These are phyloP conservation scores for Coendou prehensilis DNA, from an alignment of 2,797 vertebrate species.

Conservation along the genomic window DNA sequence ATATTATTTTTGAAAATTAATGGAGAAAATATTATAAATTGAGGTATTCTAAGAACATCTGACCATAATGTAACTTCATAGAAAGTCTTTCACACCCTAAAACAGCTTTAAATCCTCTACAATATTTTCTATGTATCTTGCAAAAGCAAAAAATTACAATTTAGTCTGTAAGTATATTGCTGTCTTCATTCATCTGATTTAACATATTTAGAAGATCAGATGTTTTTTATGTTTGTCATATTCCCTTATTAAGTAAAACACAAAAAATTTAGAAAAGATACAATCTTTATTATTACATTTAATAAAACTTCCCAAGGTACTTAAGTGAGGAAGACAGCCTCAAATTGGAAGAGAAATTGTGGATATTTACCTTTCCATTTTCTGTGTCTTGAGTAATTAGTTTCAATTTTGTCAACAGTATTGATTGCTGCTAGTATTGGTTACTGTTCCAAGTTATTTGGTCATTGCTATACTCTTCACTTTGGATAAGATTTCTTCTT, in stretches of 20 bases:
- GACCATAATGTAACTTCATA: neutral
- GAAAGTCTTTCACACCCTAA: neutral
- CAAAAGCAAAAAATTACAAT: neutral
- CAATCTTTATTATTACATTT: neutral
- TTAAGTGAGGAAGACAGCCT: neutral
- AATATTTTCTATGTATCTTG: neutral
- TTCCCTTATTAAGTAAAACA: neutral
- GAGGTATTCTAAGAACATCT: neutral
- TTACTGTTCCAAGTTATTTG: neutral
- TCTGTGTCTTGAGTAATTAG: neutral
- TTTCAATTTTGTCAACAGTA: slow-evolving; percentile 1
- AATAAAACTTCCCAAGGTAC: neutral
- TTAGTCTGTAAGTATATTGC: neutral
- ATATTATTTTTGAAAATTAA: neutral
- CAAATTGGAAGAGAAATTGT: neutral
- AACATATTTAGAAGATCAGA: neutral
- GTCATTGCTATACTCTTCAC: neutral
- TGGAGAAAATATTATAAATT: neutral
- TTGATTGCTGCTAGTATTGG: neutral
- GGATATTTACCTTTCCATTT: neutral
- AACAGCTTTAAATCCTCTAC: neutral
- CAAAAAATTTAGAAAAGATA: neutral
- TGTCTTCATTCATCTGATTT: neutral
- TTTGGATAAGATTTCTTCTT: neutral
- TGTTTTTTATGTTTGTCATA: neutral